These are phyloP conservation scores for Caenorhabditis doughertyi DNA, from an alignment of 2,888 invertebrate genomes.

Conservation along the genomic window DNA sequence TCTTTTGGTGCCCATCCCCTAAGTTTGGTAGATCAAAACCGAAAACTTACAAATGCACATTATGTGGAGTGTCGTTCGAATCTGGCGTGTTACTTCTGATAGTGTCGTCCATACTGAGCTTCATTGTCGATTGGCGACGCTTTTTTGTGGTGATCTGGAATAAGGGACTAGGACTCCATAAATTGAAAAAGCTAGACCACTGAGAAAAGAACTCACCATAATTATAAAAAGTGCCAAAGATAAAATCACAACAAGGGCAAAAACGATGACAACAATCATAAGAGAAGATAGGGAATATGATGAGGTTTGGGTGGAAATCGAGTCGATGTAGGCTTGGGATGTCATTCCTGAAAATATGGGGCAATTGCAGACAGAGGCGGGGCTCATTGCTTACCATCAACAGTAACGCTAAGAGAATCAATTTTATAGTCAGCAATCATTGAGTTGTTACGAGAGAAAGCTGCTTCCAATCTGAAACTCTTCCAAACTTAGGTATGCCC, in stretches of 20 bases:
- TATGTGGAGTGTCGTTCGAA: conserved; percentile 44
- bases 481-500: neutral
- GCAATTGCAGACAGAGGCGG: neutral
- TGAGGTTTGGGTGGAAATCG: conserved; percentile 48
- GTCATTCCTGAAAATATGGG: conserved; percentile 36
- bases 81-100: conserved; percentile 54
- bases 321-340: conserved; percentile 62
- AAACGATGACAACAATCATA: conserved; percentile 51
- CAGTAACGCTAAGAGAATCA: conserved; percentile 53
- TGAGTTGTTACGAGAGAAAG: conserved; percentile 46
- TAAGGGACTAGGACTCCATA: too few species aligned
- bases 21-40: neutral
- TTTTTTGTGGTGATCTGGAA: conserved; percentile 55
- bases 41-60: conserved; percentile 58
- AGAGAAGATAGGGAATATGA: conserved; percentile 58
- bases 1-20: too few species aligned
- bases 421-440: conserved; percentile 42
- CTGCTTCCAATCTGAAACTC: conserved; percentile 54
- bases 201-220: conserved; percentile 47
- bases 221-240: conserved; percentile 51
- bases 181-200: too few species aligned
- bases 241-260: conserved; percentile 44
- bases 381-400: conserved; percentile 43
- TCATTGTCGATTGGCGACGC: conserved; percentile 59
- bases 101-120: conserved; percentile 54